A percentile compares a stretch with the other conserved stretches of the same genome.
Conservation (phyloP, 2,888 invertebrate genomes). For the Drosophila paranaensis region DNA sequence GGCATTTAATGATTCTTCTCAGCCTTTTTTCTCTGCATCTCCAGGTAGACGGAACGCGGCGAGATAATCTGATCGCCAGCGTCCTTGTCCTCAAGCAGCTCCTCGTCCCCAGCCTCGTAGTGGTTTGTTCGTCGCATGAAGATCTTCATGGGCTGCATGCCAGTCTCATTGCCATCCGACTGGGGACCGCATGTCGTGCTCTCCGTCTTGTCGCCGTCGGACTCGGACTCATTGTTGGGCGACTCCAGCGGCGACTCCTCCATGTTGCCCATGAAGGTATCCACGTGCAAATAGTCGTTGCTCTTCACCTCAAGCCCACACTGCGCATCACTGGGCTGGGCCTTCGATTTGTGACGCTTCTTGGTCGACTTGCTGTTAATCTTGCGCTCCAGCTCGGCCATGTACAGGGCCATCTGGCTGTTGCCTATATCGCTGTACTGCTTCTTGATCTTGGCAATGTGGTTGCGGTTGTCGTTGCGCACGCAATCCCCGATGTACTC, state of each 20-base stretch:
- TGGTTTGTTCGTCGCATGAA: slow-evolving; percentile 51
- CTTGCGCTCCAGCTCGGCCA: slow-evolving; percentile 55
- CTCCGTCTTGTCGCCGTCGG: slow-evolving; percentile 37
- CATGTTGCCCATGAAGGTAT: slow-evolving; percentile 49
- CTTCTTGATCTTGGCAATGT: slow-evolving; percentile 30
- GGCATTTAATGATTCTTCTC: slow-evolving; percentile 36
- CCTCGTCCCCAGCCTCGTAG: not conserved
- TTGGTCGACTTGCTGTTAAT: slow-evolving; percentile 39
- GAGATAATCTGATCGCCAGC: slow-evolving; percentile 32
- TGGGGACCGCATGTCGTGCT: slow-evolving; percentile 19
- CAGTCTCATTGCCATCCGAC: slow-evolving; percentile 3
- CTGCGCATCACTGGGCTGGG: not conserved
- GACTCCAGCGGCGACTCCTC: slow-evolving; percentile 33
- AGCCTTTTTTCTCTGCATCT: slow-evolving; percentile 35
- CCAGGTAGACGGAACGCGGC: slow-evolving; percentile 48
- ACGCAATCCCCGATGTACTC: slow-evolving; percentile 43
- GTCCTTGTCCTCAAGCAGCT: slow-evolving; percentile 23
- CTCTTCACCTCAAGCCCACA: not conserved
- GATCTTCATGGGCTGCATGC: slow-evolving; percentile 41
- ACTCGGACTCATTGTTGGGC: slow-evolving; percentile 30
- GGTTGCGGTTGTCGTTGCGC: slow-evolving; percentile 32
- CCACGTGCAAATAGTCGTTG: slow-evolving; percentile 26
- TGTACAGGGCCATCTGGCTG: slow-evolving; percentile 47
- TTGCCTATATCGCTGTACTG: slow-evolving; percentile 27
- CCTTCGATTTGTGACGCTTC: slow-evolving; percentile 48